phyloP scores from a whole-genome alignment of 2,113 vertebrate genomes.

The Zapornia atra region DNA sequence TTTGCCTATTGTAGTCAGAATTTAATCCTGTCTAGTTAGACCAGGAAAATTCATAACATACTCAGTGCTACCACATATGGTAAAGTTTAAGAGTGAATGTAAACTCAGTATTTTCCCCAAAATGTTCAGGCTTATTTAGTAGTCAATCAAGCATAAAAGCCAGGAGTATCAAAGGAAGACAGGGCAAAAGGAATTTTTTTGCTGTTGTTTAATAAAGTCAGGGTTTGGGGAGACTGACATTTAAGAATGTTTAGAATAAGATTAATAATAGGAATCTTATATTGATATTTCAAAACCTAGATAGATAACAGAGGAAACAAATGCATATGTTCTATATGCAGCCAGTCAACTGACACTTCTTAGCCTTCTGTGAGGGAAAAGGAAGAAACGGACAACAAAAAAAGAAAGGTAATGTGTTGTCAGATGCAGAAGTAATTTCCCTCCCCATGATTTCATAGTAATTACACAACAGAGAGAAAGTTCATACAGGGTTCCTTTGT shows the following conservation, averaged over 20 bases:
- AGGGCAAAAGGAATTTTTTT: neutral
- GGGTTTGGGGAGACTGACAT: fast-evolving
- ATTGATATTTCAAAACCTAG: neutral
- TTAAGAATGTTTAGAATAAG: neutral
- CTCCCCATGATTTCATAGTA: neutral
- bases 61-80: neutral
- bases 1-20: neutral
- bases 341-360: neutral
- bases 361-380: neutral
- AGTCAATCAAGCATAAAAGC: neutral
- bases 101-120: neutral
- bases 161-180: neutral
- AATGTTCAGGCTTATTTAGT: neutral
- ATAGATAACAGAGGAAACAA: neutral
- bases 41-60: neutral
- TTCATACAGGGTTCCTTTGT: neutral
- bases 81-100: neutral
- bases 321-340: fast-evolving
- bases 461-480: neutral
- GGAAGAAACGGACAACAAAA: neutral
- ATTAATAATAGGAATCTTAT: neutral
- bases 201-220: neutral
- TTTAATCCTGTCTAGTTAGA: neutral
- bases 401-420: neutral
- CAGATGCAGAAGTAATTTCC: neutral